A percentile compares a stretch with the other conserved stretches of the same genome.
phyloP scores from a whole-genome alignment of 2,113 vertebrate genomes.

The Chaenogobius annularis region DNA sequence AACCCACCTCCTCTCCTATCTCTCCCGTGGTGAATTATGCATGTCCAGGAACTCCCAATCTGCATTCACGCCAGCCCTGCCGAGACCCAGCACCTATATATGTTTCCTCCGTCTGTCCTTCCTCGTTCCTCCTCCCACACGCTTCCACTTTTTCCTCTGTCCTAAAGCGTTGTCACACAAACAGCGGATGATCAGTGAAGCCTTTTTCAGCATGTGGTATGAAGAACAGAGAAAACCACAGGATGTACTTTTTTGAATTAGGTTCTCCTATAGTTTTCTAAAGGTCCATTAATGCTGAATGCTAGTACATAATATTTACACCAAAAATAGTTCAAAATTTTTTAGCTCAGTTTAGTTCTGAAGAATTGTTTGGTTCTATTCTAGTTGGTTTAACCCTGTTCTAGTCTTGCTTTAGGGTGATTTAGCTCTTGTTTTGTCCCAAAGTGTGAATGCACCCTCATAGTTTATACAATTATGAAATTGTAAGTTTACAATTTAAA shows the following conservation, averaged over 20 bases:
- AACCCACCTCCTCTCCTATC: conserved; percentile 66
- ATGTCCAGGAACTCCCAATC: conserved; percentile 75
- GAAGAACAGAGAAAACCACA: conserved; percentile 24
- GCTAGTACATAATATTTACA: neutral
- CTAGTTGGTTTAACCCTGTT: no score
- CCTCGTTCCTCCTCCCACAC: conserved; percentile 40
- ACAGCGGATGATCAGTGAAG: conserved; percentile 24
- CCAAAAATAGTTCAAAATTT: neutral
- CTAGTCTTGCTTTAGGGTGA: neutral
- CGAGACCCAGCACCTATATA: conserved; percentile 65
- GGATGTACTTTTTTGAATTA: conserved; percentile 8
- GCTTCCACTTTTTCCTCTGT: conserved; percentile 30
- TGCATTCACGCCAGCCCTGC: conserved; percentile 70
- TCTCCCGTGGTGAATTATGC: conserved; percentile 77
- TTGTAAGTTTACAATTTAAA: neutral
- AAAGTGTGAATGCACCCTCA: neutral
- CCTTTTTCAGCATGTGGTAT: conserved; percentile 12
- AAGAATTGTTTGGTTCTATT: neutral
- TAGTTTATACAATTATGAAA: neutral
- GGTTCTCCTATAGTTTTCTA: neutral
- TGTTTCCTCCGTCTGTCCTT: conserved; percentile 48
- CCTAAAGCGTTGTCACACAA: conserved; percentile 33
- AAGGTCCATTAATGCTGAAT: neutral
- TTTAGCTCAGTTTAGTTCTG: neutral
- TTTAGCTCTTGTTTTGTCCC: neutral